Conservation (phyloP, 2,113 vertebrate species). For the Cephalopterus ornatus region DNA sequence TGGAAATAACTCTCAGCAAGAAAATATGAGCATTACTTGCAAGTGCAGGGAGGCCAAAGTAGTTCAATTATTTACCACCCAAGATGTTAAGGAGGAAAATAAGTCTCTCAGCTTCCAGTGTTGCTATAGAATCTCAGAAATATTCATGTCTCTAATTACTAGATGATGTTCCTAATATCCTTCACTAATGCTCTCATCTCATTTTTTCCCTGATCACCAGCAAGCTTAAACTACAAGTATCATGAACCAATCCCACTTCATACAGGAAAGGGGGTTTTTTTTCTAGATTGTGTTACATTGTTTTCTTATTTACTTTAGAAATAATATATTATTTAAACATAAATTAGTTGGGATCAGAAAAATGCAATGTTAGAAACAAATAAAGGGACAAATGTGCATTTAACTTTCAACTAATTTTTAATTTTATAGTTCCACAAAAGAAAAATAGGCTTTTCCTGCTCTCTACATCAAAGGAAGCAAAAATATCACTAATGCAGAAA, state of each 20-base stretch:
- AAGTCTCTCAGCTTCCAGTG: background rate
- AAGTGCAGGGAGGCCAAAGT: background rate
- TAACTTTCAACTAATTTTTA: background rate
- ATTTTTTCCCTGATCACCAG: background rate
- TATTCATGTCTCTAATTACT: background rate
- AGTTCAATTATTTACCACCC: slow-evolving; percentile 27
- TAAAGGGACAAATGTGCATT: background rate
- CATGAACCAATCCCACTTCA: background rate
- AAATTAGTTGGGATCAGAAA: background rate
- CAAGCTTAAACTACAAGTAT: background rate
- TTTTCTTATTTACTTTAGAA: background rate
- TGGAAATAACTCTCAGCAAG: background rate
- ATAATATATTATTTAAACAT: background rate
- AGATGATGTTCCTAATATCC: background rate
- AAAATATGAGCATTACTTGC: slow-evolving; percentile 18
- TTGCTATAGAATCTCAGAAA: background rate
- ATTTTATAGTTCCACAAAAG: background rate
- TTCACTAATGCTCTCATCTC: background rate
- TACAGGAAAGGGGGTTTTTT: background rate
- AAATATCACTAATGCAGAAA: background rate
- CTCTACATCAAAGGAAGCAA: background rate
- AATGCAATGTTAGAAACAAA: background rate
- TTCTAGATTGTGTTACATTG: background rate
- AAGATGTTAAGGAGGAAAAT: background rate
- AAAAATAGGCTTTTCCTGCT: background rate